Conservation (phyloP, 1,140 invertebrate genomes). For the Pectinophora gossypiella region DNA sequence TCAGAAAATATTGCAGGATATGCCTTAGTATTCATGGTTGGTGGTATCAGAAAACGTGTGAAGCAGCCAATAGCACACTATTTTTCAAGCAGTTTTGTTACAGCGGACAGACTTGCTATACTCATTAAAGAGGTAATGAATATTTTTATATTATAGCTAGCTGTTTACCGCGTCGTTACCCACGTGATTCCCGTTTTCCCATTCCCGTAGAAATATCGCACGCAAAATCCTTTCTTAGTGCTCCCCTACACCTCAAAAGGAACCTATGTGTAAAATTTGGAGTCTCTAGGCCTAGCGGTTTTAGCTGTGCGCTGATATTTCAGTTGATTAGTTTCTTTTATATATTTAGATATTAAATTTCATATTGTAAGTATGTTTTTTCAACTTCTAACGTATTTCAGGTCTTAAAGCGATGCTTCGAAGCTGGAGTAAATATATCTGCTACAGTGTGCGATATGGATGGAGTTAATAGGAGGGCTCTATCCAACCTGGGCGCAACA, state of each 20-base stretch:
- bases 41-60: conserved; percentile 10
- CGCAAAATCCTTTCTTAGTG: too few species aligned
- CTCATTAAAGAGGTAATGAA: conserved; percentile 14
- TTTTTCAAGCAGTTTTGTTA: conserved; percentile 7
- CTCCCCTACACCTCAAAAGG: too few species aligned
- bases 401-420: background rate
- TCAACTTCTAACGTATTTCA: background rate
- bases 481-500: conserved; percentile 16
- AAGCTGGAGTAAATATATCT: conserved; percentile 5
- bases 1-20: background rate
- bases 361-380: background rate
- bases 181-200: too few species aligned
- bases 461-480: conserved; percentile 19
- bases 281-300: too few species aligned
- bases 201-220: too few species aligned
- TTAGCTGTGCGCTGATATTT: too few species aligned
- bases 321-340: background rate
- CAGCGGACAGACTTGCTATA: conserved; percentile 11
- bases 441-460: conserved; percentile 18
- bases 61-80: conserved; percentile 11
- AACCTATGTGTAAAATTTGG: too few species aligned
- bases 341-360: background rate
- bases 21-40: conserved; percentile 15
- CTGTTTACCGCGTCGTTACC: too few species aligned
- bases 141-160: background rate